Evolutionary conservation across 2,797 vertebrate species (phyloP), one percentile per base, ranked within the genome.

Genomic region (Lacerta viridis): DNA sequence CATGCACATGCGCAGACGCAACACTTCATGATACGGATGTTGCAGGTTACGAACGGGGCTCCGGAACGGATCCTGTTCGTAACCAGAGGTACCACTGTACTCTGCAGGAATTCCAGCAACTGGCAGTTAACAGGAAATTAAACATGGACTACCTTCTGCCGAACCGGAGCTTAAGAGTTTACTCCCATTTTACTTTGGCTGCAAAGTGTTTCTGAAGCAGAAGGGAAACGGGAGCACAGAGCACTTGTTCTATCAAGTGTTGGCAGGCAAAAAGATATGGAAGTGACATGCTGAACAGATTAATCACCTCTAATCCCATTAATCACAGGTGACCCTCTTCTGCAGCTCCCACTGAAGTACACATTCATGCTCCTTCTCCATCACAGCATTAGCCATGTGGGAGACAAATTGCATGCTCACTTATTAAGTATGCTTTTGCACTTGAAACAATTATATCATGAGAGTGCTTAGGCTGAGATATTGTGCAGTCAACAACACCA

Each of bases 361-460:
- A 75, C 7, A 64, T 41, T 29, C 10, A 74, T 29, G 64, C 29
- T 72, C 36, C 39, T 11, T 23, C 5, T 20, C 17, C 29, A 46
- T 68, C 50, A 43, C 8, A n/a, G 46, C 11, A 55, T 41, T 55
- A 27, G 29, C 41, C 10, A 27, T 39, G 13, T 29, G 77, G n/a
- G 13, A 86, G 55, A 66, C 23, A 9, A 17, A 20, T 80, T 71
- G 41, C 29, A 64, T 50, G n/a, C 18, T 80, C 77, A 55, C 25
- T 86, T 66, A 36, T 69, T 68, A 86, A 86, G 55, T 23, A 77
- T n/a, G 18, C 27, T 80, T 80, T 71, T 86, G 68, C 33, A 50
- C 33, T 75, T 75, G 36, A 41, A 75, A 39, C 33, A 29, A 23
- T 59, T 59, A 84, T 29, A 17, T 23, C 7, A 83, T 27, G 11